These are phyloP conservation scores for Lithophane ornitopus DNA, from an alignment of 2,888 invertebrate genomes.

Conservation along the genomic window DNA sequence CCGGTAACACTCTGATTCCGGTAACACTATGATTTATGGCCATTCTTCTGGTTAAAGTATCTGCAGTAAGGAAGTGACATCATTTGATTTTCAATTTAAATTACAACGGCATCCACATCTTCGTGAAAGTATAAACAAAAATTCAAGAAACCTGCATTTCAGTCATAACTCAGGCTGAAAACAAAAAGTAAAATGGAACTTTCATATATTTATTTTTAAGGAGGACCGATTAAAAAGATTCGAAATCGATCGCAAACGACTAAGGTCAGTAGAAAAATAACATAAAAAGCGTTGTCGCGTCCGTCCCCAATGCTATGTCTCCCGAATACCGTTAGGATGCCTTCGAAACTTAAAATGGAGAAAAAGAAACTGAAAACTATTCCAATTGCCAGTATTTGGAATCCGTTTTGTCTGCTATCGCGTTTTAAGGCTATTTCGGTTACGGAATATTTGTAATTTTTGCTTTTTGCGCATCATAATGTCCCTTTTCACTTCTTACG, in stretches of 20 bases:
- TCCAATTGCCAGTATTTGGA: conserved; percentile 90
- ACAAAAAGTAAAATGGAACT: conserved; percentile 57
- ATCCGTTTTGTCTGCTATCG: conserved; percentile 88
- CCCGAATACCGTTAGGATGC: conserved; percentile 89
- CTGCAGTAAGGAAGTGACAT: conserved; percentile 38
- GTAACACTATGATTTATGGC: conserved; percentile 54
- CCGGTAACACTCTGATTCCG: conserved; percentile 43
- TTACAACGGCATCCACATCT: neutral
- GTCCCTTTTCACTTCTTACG: conserved; percentile 53
- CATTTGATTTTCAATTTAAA: conserved; percentile 29
- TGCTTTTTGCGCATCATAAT: conserved; percentile 58
- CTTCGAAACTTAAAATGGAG: conserved; percentile 82
- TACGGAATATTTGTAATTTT: conserved; percentile 63
- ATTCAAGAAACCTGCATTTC: conserved; percentile 36
- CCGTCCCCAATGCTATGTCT: conserved; percentile 87
- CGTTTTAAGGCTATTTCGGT: conserved; percentile 72
- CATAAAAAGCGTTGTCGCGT: conserved; percentile 84
- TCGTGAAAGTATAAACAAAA: conserved; percentile 9
- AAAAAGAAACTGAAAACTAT: conserved; percentile 86
- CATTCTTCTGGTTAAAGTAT: conserved; percentile 23
- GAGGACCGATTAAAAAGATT: conserved; percentile 71
- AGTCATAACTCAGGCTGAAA: conserved; percentile 49
- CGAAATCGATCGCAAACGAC: conserved; percentile 81
- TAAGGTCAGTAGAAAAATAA: conserved; percentile 87
- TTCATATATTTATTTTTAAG: conserved; percentile 66